A percentile compares a stretch with the other conserved stretches of the same genome.
phyloP scores from a whole-genome alignment of 2,797 vertebrate species.

The Chiroxiphia lanceolata region DNA sequence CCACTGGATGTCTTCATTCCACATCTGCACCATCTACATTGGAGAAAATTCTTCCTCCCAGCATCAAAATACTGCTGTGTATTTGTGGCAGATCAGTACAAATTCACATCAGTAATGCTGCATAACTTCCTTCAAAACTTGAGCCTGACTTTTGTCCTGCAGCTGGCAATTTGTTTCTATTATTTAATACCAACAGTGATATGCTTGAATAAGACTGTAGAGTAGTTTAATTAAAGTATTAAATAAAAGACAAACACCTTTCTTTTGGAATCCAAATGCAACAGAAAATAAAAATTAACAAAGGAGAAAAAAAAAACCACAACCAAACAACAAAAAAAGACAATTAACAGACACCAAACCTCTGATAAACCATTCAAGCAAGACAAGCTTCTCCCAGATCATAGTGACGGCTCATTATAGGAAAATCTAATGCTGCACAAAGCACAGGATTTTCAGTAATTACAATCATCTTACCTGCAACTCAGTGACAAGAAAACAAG shows the following conservation, averaged over 20 bases:
- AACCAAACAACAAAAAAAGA: background rate
- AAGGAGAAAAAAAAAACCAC: background rate
- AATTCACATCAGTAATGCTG: background rate
- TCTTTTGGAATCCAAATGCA: slow-evolving; percentile 36
- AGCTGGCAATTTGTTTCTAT: slow-evolving; percentile 44
- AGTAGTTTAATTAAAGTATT: slow-evolving; percentile 65
- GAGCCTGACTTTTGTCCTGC: slow-evolving; percentile 13
- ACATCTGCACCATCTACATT: background rate
- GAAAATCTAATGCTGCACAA: slow-evolving; percentile 42
- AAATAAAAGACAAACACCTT: slow-evolving; percentile 33
- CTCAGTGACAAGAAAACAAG: background rate
- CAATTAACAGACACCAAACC: slow-evolving; percentile 56
- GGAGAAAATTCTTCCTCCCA: background rate
- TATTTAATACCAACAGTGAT: slow-evolving; percentile 37
- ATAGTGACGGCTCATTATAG: slow-evolving; percentile 59
- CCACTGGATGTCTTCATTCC: background rate
- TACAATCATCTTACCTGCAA: background rate
- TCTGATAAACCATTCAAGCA: slow-evolving; percentile 54
- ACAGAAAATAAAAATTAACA: slow-evolving; percentile 41
- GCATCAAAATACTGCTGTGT: background rate
- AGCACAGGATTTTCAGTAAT: background rate
- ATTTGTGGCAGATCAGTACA: background rate
- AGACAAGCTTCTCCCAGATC: slow-evolving; percentile 59
- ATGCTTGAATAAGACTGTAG: slow-evolving; percentile 30
- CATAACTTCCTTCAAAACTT: background rate